A percentile compares a stretch with the other conserved stretches of the same genome.
phyloP scores from a whole-genome alignment of 2,113 vertebrate species.

The Sander lucioperca region DNA sequence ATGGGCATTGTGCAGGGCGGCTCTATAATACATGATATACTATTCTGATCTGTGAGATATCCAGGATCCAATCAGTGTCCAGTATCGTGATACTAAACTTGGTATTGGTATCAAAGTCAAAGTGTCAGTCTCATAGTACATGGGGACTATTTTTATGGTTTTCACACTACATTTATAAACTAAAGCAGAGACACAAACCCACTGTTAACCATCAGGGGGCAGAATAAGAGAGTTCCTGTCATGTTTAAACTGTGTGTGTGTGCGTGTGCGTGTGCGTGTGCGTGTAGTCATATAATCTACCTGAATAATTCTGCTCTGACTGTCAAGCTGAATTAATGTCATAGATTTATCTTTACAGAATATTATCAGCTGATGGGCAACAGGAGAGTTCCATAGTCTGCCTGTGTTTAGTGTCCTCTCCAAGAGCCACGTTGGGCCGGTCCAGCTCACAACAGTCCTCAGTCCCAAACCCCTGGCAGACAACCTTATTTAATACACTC shows the following conservation, averaged over 20 bases:
- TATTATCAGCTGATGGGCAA: not conserved
- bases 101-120: too few species aligned
- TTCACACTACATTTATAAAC: not conserved
- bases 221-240: slow-evolving; percentile 23
- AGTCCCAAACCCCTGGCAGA: too few species aligned
- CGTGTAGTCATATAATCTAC: not conserved
- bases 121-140: too few species aligned
- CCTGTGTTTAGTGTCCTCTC: not conserved
- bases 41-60: too few species aligned
- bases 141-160: not conserved
- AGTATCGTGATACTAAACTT: too few species aligned
- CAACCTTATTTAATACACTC: not conserved
- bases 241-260: slow-evolving; percentile 1
- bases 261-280: slow-evolving; percentile 23
- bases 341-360: slow-evolving; percentile 19
- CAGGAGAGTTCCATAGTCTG: not conserved
- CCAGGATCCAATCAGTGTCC: too few species aligned
- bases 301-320: not conserved
- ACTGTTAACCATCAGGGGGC: not conserved
- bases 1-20: too few species aligned
- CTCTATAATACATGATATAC: too few species aligned
- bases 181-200: not conserved
- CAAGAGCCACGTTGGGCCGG: not conserved
- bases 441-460: not conserved
- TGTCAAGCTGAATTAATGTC: slow-evolving; percentile 13